Base-by-base conservation (phyloP, 2,113 vertebrate genomes). In the Neolamprologus variostigma region DNA sequence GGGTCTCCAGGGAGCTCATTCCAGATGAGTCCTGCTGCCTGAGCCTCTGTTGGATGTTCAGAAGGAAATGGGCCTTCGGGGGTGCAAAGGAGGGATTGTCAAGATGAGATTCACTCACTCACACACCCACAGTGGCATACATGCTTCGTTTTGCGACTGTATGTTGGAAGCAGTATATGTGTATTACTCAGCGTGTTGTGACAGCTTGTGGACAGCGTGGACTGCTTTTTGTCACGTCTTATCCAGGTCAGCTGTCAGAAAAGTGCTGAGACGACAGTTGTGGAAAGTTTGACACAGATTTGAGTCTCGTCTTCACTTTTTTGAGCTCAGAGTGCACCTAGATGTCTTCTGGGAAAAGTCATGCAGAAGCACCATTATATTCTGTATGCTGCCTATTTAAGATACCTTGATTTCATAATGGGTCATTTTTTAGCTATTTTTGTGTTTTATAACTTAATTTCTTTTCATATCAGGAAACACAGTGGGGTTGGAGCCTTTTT, bases 1-100 rank as follows among this genome's bases (percentile, higher is more conserved):
- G 2, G 19, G 7, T 89, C 90, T 84, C 87, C 6, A 4, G 92
- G 90, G 90, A 91, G 45, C 88, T 94, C 86, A 54, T 91, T 90
- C 33, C 82, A 86, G 88, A 66, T 50, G 42, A 73, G 31, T 21
- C 55, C 81, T 19, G 80, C 84, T 31, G 86, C 63, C 57, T 80
- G 84, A 92, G 78, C n/a, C 28, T 28, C 47, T 47, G 59, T 23
- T 80, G 83, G 63, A n/a, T 40, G 68, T 80, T 79, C 2, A 40
- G 40, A 10, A 26, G 81, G 17, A 59, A 40, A 14, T 35, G 45
- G 40, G 40, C 88, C 86, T 8, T 17, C 1, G 2, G 50, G 83
- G 73, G 26, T 1, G 26, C 55, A 17, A 80, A 81, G 86, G 80
- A 61, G 11, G 40, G n/a, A 35, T 7, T n/a, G 80, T 47, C 7